Conservation (phyloP, 2,113 vertebrate genomes). For the Ia io region DNA sequence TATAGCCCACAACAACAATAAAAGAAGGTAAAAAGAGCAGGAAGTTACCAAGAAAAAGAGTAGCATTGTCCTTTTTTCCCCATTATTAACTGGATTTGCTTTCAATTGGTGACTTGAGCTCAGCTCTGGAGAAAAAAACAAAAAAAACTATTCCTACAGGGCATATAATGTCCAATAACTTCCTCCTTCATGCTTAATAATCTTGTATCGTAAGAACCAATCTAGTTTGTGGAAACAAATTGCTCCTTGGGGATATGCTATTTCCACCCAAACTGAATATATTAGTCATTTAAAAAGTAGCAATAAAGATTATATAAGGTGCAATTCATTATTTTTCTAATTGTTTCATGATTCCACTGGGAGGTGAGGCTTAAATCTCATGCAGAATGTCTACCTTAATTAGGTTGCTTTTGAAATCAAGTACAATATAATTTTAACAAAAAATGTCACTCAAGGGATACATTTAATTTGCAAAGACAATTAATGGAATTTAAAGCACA, state of each 20-base stretch:
- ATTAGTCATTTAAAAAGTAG: slow-evolving; percentile 80
- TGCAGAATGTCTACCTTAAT: slow-evolving; percentile 80
- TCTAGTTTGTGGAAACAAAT: slow-evolving; percentile 81
- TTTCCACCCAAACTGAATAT: slow-evolving; percentile 80
- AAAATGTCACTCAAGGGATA: slow-evolving; percentile 79
- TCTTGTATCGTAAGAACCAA: slow-evolving; percentile 77
- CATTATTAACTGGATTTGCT: not conserved
- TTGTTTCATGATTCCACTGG: slow-evolving; percentile 73
- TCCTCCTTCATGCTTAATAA: slow-evolving; percentile 79
- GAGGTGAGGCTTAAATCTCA: slow-evolving; percentile 78
- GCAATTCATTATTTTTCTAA: slow-evolving; percentile 84
- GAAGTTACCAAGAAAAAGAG: not conserved
- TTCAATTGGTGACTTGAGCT: not conserved
- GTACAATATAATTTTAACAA: slow-evolving; percentile 80
- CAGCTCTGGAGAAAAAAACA: not conserved
- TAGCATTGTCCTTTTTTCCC: not conserved
- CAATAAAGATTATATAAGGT: slow-evolving; percentile 83
- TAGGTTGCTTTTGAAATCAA: slow-evolving; percentile 82
- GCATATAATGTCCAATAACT: slow-evolving; percentile 71
- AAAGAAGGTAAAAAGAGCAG: not conserved
- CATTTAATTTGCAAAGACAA: slow-evolving; percentile 73
- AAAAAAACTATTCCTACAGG: slow-evolving; percentile 49
- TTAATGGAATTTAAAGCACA: slow-evolving; percentile 74
- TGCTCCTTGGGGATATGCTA: slow-evolving; percentile 79
- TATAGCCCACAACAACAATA: not conserved